Conservation (phyloP, 1,140 invertebrate genomes). For the Neodiprion lecontei region DNA sequence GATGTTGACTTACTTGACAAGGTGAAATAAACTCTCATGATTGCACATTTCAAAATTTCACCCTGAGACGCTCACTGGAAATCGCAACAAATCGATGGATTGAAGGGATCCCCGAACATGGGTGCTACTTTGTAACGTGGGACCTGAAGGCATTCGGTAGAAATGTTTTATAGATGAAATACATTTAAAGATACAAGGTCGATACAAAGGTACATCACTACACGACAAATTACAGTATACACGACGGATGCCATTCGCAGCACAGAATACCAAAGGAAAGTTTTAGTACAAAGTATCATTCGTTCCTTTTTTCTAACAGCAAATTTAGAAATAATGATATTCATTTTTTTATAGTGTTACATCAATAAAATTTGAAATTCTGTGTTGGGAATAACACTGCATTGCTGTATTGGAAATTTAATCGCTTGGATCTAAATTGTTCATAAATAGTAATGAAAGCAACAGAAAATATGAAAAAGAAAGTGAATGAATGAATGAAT, state of each 20-base stretch:
- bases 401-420: conserved; percentile 9
- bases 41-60: too few species aligned
- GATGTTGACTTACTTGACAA: too few species aligned
- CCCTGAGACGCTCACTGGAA: too few species aligned
- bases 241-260: conserved; percentile 24
- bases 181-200: conserved; percentile 58
- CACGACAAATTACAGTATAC: conserved; percentile 49
- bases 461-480: not conserved
- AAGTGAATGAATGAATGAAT: conserved; percentile 22
- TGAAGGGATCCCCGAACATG: too few species aligned
- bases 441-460: not conserved
- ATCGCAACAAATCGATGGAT: too few species aligned
- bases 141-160: conserved; percentile 39
- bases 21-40: too few species aligned
- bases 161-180: conserved; percentile 60
- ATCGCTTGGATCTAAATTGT: not conserved
- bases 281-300: not conserved
- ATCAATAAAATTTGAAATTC: not conserved
- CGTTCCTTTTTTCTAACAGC: not conserved
- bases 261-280: too few species aligned
- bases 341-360: not conserved
- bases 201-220: conserved; percentile 59
- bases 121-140: too few species aligned
- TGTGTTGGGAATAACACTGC: not conserved
- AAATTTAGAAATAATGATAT: not conserved